phyloP scores from a whole-genome alignment of 2,888 invertebrate genomes.

The Ganaspis brasiliensis region DNA sequence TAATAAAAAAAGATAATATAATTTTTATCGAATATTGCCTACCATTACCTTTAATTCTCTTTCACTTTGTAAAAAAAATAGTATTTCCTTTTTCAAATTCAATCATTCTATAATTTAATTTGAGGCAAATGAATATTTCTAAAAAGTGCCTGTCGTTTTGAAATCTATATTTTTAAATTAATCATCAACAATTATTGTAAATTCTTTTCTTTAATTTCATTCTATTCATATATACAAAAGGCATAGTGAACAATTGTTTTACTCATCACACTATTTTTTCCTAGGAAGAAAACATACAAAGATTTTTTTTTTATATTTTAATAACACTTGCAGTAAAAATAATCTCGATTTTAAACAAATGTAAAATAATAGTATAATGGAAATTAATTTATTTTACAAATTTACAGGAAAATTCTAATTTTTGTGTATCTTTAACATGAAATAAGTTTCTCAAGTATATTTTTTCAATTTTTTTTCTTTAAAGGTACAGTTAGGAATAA shows the following conservation, averaged over 20 bases:
- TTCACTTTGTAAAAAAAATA: not conserved
- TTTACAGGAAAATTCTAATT: too few relatives aligned
- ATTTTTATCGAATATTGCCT: conserved; percentile 9
- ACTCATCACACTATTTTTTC: conserved; percentile 1
- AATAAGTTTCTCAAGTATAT: too few relatives aligned
- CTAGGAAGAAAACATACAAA: not conserved
- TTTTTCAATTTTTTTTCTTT: too few relatives aligned
- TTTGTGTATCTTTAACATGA: too few relatives aligned
- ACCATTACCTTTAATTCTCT: too few relatives aligned
- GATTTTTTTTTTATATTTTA: not conserved
- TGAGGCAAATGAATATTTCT: conserved; percentile 18
- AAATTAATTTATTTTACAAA: too few relatives aligned
- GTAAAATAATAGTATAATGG: too few relatives aligned
- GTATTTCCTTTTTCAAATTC: not conserved
- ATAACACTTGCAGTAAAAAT: conserved; percentile 16
- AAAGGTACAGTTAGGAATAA: too few relatives aligned
- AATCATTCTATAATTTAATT: not conserved
- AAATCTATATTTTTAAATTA: conserved; percentile 26
- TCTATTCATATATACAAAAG: conserved; percentile 12
- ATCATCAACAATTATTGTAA: conserved; percentile 11
- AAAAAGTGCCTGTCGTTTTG: conserved; percentile 26
- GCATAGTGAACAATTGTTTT: conserved; percentile 4
- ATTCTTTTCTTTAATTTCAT: conserved; percentile 4
- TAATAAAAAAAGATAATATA: not conserved
- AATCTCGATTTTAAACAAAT: conserved; percentile 1